Percentiles rank a stretch among this genome's conserved stretches.
These are phyloP conservation scores for Nasonia oneida DNA, from an alignment of 2,888 invertebrate genomes.

Conservation along the genomic window DNA sequence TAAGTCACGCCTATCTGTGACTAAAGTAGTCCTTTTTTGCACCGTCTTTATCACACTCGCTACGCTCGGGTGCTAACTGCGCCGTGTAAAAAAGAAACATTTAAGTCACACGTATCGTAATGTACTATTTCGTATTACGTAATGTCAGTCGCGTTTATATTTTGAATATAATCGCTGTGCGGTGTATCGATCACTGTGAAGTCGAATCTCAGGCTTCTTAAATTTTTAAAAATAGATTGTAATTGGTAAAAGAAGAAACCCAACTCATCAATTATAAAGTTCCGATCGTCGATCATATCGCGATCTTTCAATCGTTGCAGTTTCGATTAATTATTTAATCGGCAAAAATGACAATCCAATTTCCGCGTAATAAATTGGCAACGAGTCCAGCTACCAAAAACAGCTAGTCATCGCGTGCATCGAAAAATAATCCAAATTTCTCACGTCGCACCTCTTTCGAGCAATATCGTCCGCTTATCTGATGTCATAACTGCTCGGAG, in stretches of 20 bases:
- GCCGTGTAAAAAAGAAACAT: too few species aligned
- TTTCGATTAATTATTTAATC: neutral
- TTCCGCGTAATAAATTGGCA: too few species aligned
- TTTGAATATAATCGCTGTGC: neutral
- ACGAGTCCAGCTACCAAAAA: too few species aligned
- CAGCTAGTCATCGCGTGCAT: neutral
- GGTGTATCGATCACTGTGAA: too few species aligned
- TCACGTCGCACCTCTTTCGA: neutral
- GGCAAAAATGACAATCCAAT: too few species aligned
- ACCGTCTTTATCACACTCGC: too few species aligned
- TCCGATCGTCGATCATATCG: neutral
- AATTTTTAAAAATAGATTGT: too few species aligned
- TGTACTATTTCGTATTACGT: neutral
- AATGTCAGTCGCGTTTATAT: neutral
- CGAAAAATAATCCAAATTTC: neutral
- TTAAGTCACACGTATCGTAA: too few species aligned
- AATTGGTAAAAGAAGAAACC: too few species aligned
- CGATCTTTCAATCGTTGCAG: neutral
- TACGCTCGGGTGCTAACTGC: too few species aligned
- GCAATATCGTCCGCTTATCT: neutral
- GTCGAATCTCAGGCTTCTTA: neutral
- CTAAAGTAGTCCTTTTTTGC: too few species aligned
- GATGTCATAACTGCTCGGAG: neutral
- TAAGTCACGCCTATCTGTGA: too few species aligned
- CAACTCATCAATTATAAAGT: neutral